Evolutionary conservation across 1,140 invertebrate genomes (phyloP).

Genomic region (Rhagoletis zephyria): DNA sequence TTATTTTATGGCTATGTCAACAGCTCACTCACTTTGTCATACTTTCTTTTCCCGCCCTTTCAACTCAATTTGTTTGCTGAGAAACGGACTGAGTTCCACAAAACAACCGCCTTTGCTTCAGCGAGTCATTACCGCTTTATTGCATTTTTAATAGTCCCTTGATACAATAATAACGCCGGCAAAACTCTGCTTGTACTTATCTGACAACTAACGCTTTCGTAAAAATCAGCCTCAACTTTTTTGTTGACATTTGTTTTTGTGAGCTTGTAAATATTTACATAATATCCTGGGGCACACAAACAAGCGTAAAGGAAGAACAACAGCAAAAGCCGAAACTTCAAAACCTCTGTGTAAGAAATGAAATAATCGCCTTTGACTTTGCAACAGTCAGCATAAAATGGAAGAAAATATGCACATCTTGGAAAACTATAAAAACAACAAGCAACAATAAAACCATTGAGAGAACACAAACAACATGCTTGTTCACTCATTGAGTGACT

Average conservation of each 20-base stretch:
- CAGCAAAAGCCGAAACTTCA: background rate
- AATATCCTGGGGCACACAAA: background rate
- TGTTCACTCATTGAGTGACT: background rate
- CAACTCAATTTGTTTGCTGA: conserved; percentile 3
- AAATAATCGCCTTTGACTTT: conserved; percentile 4
- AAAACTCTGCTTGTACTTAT: background rate
- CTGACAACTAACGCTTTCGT: background rate
- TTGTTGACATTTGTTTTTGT: conserved; percentile 40
- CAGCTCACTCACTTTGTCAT: background rate
- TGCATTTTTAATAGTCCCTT: conserved; percentile 43
- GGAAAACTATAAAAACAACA: background rate
- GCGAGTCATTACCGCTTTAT: conserved; percentile 21
- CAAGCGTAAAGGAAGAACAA: background rate
- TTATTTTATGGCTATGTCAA: background rate
- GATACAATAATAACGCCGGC: background rate
- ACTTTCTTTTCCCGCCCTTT: background rate
- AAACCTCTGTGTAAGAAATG: background rate
- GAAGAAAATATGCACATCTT: background rate
- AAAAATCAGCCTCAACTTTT: conserved; percentile 13
- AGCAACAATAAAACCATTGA: background rate
- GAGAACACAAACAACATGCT: background rate
- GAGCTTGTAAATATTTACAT: conserved; percentile 27
- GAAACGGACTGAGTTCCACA: background rate
- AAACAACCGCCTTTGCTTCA: background rate
- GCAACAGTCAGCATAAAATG: background rate